Evolutionary conservation across 2,888 invertebrate genomes (phyloP).

Genomic region (Nephrotoma flavescens): DNA sequence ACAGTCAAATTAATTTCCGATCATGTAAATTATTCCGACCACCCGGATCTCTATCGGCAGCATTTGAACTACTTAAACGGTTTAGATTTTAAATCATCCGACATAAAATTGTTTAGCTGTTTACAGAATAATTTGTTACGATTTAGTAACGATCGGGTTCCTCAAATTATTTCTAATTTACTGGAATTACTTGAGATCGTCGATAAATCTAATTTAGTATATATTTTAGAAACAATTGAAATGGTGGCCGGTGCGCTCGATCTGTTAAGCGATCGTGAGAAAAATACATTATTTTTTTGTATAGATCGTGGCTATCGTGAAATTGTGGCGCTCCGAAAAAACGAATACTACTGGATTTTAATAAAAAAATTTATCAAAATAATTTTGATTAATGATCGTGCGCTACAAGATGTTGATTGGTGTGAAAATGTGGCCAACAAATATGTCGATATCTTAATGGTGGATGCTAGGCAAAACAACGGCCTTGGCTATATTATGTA

Average conservation of each 20-base stretch:
- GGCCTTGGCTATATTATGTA: not conserved
- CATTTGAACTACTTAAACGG: not conserved
- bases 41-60: not conserved
- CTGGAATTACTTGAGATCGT: not conserved
- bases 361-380: not conserved
- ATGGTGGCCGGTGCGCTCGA: not conserved
- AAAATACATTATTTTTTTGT: not conserved
- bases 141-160: not conserved
- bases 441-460: not conserved
- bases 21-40: not conserved
- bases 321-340: not conserved
- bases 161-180: not conserved
- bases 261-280: not conserved
- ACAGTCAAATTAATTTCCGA: not conserved
- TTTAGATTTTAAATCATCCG: not conserved
- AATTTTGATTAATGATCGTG: not conserved
- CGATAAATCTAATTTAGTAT: not conserved
- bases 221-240: not conserved
- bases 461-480: not conserved
- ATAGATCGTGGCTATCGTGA: not conserved
- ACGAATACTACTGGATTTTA: not conserved
- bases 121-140: not conserved
- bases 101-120: not conserved
- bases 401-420: not conserved
- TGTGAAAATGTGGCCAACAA: not conserved